These are phyloP conservation scores for Emydura subglobosa DNA, from an alignment of 2,113 vertebrate genomes.

Conservation along the genomic window DNA sequence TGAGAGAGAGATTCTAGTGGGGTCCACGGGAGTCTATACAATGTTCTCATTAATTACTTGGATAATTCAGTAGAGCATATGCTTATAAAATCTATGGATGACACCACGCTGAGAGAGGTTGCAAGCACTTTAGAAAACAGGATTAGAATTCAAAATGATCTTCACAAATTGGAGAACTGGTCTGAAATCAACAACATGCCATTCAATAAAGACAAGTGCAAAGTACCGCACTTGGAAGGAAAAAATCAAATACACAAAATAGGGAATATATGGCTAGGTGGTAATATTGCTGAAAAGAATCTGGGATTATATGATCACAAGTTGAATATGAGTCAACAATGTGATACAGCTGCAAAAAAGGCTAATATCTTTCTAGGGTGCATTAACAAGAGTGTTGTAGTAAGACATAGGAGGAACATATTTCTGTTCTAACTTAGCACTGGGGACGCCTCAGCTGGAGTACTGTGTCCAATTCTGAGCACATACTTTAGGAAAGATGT, in stretches of 20 bases:
- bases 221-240: not conserved
- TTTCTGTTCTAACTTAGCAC: not conserved
- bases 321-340: not conserved
- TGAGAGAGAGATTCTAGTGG: too few relatives aligned
- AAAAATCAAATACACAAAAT: not conserved
- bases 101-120: not conserved
- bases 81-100: too few relatives aligned
- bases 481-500: not conserved
- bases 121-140: not conserved
- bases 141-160: not conserved
- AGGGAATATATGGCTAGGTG: not conserved
- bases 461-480: not conserved
- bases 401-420: not conserved
- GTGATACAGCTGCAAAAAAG: not conserved
- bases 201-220: not conserved
- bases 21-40: not conserved
- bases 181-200: not conserved
- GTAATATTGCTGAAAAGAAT: not conserved
- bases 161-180: not conserved
- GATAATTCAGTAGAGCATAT: not conserved
- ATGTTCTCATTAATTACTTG: not conserved
- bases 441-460: not conserved
- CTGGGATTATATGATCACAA: not conserved
- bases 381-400: not conserved
- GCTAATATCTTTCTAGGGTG: not conserved